phyloP scores from a whole-genome alignment of 2,888 invertebrate species.

The Cabera pusaria region DNA sequence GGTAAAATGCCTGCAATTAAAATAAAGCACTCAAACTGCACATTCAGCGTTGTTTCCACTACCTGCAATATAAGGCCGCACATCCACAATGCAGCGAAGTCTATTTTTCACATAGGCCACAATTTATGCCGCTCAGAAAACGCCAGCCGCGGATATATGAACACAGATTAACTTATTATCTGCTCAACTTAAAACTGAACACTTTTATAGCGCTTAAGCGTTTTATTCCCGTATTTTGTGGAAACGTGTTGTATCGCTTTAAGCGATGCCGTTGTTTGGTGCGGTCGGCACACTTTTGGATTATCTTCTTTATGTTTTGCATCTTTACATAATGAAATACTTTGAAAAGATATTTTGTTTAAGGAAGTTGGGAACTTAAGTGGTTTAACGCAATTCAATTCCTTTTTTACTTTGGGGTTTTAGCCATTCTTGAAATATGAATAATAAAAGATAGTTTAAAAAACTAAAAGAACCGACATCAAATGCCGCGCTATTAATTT shows the following conservation, averaged over 20 bases:
- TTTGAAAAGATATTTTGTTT: no score
- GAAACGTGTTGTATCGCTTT: slow-evolving; percentile 7
- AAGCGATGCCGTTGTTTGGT: slow-evolving; percentile 4
- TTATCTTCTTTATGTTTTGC: slow-evolving; percentile 6
- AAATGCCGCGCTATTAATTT: no score
- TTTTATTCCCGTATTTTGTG: slow-evolving; percentile 27
- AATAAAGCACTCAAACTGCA: slow-evolving; percentile 9
- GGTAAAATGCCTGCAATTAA: slow-evolving; percentile 6
- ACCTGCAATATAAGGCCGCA: slow-evolving; percentile 52
- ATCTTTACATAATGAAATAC: no score
- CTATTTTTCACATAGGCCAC: slow-evolving; percentile 63
- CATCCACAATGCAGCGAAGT: slow-evolving; percentile 44
- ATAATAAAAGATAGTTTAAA: no score
- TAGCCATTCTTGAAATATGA: no score
- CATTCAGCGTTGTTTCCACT: slow-evolving; percentile 27
- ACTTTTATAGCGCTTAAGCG: slow-evolving; percentile 35
- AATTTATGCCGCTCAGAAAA: slow-evolving; percentile 59
- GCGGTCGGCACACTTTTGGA: neutral
- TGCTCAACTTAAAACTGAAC: slow-evolving; percentile 43
- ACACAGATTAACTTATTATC: slow-evolving; percentile 63
- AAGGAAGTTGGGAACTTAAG: no score
- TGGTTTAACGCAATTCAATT: no score
- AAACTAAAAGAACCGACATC: no score
- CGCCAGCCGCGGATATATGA: slow-evolving; percentile 52
- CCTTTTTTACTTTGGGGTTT: no score